Base-by-base conservation (phyloP, 2,797 vertebrate species). In the Ibycter americanus region DNA sequence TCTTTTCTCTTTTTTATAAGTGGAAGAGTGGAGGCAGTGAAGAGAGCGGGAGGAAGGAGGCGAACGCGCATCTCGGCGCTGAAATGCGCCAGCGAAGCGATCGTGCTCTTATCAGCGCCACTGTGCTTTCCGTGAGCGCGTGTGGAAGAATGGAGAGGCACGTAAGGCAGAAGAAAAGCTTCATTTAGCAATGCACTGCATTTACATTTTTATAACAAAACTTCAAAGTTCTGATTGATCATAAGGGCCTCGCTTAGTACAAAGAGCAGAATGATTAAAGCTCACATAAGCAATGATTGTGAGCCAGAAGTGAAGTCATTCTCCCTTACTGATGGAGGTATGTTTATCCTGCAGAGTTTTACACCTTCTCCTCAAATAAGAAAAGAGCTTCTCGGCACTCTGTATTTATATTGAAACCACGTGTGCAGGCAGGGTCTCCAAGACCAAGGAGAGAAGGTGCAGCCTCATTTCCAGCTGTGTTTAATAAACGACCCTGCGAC, bases 151-250 rank as follows among this genome's bases (percentile, higher is more conserved):
- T 1, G 38, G 84, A 74, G n/a, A 72, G 67, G 18, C 16, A 1
- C 8, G 2, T 26, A 12, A 25, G 52, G 82, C 42, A 32, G 90
- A 51, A 84, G 61, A 79, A 89, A 89, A 70, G 67, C 84, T 77
- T 84, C 70, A 51, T 71, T 87, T 89, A 89, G 83, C 77, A 82
- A 68, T 52, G 49, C 88, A 92, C 83, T 90, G 86, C 87, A 93
- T 93, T 92, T 89, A 27, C 85, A 91, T 91, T 93, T 93, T 94
- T 73, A 92, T 95, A 80, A 40, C 70, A 63, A 21, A 91, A 71
- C 92, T 86, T 96, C 93, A 93, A 68, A 90, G 92, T 55, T 76
- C 92, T 88, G 92, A 55, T 40, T 83, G 92, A 96, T 89, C 93
- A 36, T 54, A 79, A 92, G 92, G 85, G 42, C 67, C 59, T 22